Base-by-base conservation (phyloP, 2,797 vertebrate genomes). In the Cyclopterus lumpus region DNA sequence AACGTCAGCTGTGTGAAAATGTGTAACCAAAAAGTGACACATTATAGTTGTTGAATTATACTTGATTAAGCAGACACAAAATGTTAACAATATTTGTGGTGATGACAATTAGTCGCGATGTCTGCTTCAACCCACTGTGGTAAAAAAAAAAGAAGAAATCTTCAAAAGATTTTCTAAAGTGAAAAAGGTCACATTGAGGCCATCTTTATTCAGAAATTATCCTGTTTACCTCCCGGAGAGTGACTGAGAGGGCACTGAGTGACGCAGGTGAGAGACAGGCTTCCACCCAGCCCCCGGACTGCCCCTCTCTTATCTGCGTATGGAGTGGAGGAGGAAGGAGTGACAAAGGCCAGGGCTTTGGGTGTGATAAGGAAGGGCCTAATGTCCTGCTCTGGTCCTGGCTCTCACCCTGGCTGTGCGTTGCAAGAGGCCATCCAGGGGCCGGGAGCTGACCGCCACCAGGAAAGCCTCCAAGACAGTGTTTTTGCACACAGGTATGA, bases 331-430 rank as follows among this genome's bases (percentile, higher is more conserved):
- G 83, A 93, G 92, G 90, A 90, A 91, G 83, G 82, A 88, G 87
- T 91, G 95, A 96, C 93, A 88, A 96, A 95, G 96, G 95, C 96
- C 95, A 96, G 94, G 96, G 93, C 94, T 89, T 81, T 68, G 85
- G 82, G 82, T 87, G 93, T 94, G 96, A 97, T 97, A 97, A 96
- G 93, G 93, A 95, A 92, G 95, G 94, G 92, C 84, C 95, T 91
- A 88, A 88, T 95, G 92, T 93, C 92, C 91, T 86, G 86, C 83
- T 81, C 72, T 73, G 80, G 89, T 77, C 82, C 77, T 32, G 60
- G 72, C 85, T 77, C 75, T 76, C 48, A 55, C 77, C 67, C 66
- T 71, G 73, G 81, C 75, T 92, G 93, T 87, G 85, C 79, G 86
- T 79, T 88, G 92, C 83, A 85, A 92, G 93, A 93, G 95, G 93